Conservation (phyloP, 2,113 vertebrate genomes). For the Callionymus lyra region DNA sequence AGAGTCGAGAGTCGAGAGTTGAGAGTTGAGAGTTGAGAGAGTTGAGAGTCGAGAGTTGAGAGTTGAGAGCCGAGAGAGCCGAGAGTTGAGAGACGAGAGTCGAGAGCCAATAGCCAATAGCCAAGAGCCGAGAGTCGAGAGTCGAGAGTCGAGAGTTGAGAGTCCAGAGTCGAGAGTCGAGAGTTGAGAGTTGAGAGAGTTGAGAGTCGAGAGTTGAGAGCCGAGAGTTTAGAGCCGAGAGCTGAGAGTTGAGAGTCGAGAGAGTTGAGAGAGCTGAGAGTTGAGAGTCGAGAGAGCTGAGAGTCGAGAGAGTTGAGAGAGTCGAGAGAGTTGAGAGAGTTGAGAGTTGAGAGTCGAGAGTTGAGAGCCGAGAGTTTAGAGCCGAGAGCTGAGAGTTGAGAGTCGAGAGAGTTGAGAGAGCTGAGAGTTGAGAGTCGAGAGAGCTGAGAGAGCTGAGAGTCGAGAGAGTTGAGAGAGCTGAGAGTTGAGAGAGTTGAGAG, state of each 20-base stretch:
- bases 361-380: no score
- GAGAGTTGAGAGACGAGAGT: neutral
- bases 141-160: no score
- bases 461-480: neutral
- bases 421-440: neutral
- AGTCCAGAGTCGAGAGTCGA: no score
- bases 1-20: constrained; percentile 72
- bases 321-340: neutral
- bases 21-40: neutral
- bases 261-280: neutral
- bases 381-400: neutral
- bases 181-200: neutral
- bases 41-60: constrained; percentile 1
- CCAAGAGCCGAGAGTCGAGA: constrained; percentile 2
- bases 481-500: constrained; percentile 1
- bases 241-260: neutral
- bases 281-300: neutral
- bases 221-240: no score
- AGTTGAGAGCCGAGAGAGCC: neutral
- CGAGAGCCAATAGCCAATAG: no score
- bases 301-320: no score
- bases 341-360: constrained; percentile 1
- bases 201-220: constrained; percentile 1
- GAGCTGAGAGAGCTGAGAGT: neutral
- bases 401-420: neutral